Evolutionary conservation across 2,888 invertebrate species (phyloP).

Genomic region (Drosophila hawaiiensis): DNA sequence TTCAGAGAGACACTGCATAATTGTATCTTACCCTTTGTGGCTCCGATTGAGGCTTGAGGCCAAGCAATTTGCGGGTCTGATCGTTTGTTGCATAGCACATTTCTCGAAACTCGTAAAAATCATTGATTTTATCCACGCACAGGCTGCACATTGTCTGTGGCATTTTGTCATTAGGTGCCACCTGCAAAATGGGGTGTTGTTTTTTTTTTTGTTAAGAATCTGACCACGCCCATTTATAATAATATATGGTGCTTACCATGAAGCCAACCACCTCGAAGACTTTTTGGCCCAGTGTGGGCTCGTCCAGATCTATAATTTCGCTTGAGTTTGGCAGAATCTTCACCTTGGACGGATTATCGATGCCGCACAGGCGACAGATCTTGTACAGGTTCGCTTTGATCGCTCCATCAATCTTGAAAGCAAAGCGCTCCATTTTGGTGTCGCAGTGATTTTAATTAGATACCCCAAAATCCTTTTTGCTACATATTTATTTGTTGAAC

Average conservation of each 20-base stretch:
- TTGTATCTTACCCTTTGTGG: conserved; percentile 60
- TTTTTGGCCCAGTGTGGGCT: conserved; percentile 82
- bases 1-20: not conserved
- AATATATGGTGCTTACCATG: conserved; percentile 59
- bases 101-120: conserved; percentile 87
- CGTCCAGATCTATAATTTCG: conserved; percentile 75
- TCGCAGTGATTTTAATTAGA: not conserved
- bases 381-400: conserved; percentile 83
- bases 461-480: conserved; percentile 13
- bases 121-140: conserved; percentile 88
- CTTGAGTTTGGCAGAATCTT: conserved; percentile 67
- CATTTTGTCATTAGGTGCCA: conserved; percentile 87
- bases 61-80: conserved; percentile 85
- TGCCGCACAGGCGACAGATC: conserved; percentile 85
- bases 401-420: conserved; percentile 84
- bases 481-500: conserved; percentile 49
- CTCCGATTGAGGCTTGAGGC: conserved; percentile 72
- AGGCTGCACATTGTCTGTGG: conserved; percentile 88
- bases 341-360: conserved; percentile 83
- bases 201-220: not conserved
- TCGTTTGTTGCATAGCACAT: conserved; percentile 87
- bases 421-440: conserved; percentile 82
- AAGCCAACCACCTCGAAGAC: conserved; percentile 82
- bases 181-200: conserved; percentile 81
- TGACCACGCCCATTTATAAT: not conserved